A percentile compares a stretch with the other conserved stretches of the same genome.
Evolutionary conservation across 2,797 vertebrate genomes (phyloP).

Genomic region (Neomorphus geoffroyi): DNA sequence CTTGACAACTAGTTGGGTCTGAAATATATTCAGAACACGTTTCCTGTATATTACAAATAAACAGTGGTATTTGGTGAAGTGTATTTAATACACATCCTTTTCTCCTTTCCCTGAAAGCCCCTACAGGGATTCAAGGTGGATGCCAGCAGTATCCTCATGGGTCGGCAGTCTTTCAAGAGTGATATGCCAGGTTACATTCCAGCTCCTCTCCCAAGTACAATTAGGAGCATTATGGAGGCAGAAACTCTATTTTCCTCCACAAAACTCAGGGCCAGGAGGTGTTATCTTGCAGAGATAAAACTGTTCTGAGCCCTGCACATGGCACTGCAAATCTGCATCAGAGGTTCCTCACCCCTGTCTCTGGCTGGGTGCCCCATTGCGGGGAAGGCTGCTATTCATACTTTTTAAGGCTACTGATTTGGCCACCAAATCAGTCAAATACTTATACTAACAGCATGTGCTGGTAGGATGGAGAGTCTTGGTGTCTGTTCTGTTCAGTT

Average conservation of each 20-base stretch:
- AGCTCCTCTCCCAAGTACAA: not conserved
- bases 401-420: not conserved
- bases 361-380: not conserved
- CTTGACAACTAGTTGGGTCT: not conserved
- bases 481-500: not conserved
- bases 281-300: not conserved
- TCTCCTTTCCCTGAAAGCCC: not conserved
- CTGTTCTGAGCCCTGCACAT: not conserved
- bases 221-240: not conserved
- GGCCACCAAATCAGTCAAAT: not conserved
- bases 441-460: not conserved
- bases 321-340: not conserved
- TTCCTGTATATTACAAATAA: constrained; percentile 14
- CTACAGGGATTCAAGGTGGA: not conserved
- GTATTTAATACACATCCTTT: not conserved
- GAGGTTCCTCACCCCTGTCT: not conserved
- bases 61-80: not conserved
- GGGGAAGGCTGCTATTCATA: not conserved
- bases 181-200: not conserved
- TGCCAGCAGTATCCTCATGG: not conserved
- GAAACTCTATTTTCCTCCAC: not conserved
- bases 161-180: not conserved
- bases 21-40: not conserved
- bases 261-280: not conserved
- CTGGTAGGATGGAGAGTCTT: not conserved